Evolutionary conservation across 2,113 vertebrate species (phyloP), one percentile per base, ranked within the genome.

Genomic region (Climacteris rufus): DNA sequence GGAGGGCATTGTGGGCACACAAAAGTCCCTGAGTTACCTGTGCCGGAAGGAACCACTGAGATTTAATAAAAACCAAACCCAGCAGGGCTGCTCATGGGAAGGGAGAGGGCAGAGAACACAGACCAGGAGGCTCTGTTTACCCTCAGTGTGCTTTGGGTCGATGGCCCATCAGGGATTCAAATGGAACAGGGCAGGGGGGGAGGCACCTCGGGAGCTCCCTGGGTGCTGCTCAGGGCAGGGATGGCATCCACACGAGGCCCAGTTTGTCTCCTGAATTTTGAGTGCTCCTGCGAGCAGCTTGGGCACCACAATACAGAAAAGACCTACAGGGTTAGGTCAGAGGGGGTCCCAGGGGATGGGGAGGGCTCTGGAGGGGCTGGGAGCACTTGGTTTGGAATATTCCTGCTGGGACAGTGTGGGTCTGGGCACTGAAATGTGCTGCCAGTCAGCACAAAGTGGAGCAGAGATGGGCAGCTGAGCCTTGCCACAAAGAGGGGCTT

Each of bases 241-340:
- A 22, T 42, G 40, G 4, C 4, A 2, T 21, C 20, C 44, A 6
- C 0, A 0, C 5, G 31, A 81, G 17, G 22, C 22, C 22, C 31
- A 3, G 21, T 57, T 83, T 31, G 21, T 45, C 44, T 21, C 23
- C 20, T 79, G 39, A 53, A 27, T 72, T 72, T 33, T 21, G 10
- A 37, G n/a, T n/a, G n/a, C n/a, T n/a, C n/a, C n/a, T n/a, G n/a
- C n/a, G n/a, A n/a, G n/a, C n/a, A n/a, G n/a, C n/a, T 39, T 39
- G 39, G 13, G 18, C 54, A 35, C 56, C 10, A 1, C 33, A 56
- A 11, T 12, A 20, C 21, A 39, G 19, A 18, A 23, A 44, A 54
- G 40, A n/a, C n/a, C n/a, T n/a, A n/a, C n/a, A n/a, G n/a, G n/a
- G n/a, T n/a, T n/a, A n/a, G n/a, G n/a, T n/a, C n/a, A n/a, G n/a